Evolutionary conservation across 2,113 vertebrate species (phyloP), one percentile per base, ranked within the genome.

Genomic region (Leptosomus discolor): DNA sequence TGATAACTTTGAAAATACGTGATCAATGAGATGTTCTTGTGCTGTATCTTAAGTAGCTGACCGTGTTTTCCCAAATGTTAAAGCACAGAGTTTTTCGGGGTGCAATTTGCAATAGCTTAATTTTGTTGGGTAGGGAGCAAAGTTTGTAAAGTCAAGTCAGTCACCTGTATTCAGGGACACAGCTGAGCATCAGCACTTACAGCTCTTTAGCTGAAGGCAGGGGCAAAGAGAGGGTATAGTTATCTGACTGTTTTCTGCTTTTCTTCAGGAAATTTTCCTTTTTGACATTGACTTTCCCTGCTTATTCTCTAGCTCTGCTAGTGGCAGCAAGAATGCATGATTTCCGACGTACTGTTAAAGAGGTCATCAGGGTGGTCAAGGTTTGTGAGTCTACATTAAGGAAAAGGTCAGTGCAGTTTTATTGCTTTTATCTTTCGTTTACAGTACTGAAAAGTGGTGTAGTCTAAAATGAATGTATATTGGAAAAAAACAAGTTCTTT

Each of bases 291-390:
- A 57, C 84, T 95, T 95, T 94, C 69, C 19, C 14, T 88, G 45
- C 39, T 92, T 89, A 51, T 93, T 94, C 78, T 85, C 27, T 53
- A 99, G 99, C 99, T 46, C 99, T 99, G 54, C 98, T 99, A 5
- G 99, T 99, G 15, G 99, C 99, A 1, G 99, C 99, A 54, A 98
- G 99, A 56, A 99, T 99, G 98, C 98, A 99, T 67, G 99, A 99
- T 88, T 99, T 99, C 95, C 98, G 98, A 57, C 98, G 99, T 17
- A 99, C 99, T 12, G 97, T 99, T 88, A 99, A 99, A 92, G 99
- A 99, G 97, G 98, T 99, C 60, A 98, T 99, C 90, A 86, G 98
- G 5, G 98, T 99, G 46, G 99, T 99, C 53, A 99, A 99, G 98
- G 99, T 99, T 92, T 99, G 99, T 61, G 99, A 99, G 84, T 98